phyloP scores from a whole-genome alignment of 2,888 invertebrate species.

The Thereva unica region DNA sequence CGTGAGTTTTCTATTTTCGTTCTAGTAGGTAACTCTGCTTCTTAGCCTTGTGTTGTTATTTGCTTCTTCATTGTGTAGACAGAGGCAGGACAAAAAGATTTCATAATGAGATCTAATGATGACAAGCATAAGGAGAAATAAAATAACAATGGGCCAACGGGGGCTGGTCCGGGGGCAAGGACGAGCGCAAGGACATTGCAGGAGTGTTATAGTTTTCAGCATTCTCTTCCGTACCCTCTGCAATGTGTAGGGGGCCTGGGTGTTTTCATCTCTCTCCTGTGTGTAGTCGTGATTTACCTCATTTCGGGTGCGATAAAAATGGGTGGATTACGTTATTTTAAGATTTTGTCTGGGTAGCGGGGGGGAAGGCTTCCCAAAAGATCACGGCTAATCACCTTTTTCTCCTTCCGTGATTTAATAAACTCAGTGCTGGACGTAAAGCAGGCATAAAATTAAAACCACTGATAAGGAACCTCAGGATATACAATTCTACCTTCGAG shows the following conservation, averaged over 20 bases:
- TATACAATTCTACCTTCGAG: too few relatives aligned
- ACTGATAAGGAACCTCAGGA: neutral
- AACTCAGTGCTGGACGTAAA: slow-evolving; percentile 10
- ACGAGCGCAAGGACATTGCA: slow-evolving; percentile 26
- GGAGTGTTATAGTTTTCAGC: slow-evolving; percentile 14
- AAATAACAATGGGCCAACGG: slow-evolving; percentile 29
- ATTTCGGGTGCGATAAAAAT: slow-evolving; percentile 14
- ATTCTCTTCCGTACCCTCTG: slow-evolving; percentile 1
- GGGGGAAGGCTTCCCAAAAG: neutral
- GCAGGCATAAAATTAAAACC: slow-evolving; percentile 17
- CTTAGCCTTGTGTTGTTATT: slow-evolving; percentile 14
- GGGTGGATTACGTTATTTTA: slow-evolving; percentile 4
- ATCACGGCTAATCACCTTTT: slow-evolving; percentile 18
- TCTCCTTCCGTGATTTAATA: slow-evolving; percentile 21
- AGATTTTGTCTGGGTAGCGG: neutral
- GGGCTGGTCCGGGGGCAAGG: slow-evolving; percentile 8
- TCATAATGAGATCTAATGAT: slow-evolving; percentile 43
- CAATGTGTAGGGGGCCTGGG: slow-evolving; percentile 3
- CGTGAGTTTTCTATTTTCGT: slow-evolving; percentile 28
- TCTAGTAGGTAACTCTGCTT: slow-evolving; percentile 28
- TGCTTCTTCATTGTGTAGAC: slow-evolving; percentile 25
- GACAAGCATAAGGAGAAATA: slow-evolving; percentile 39
- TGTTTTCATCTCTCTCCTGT: neutral
- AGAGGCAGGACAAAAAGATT: slow-evolving; percentile 39
- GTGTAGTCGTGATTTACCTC: slow-evolving; percentile 20